Conservation (phyloP, 2,113 vertebrate species). For the Sinocyclocheilus rhinocerous region DNA sequence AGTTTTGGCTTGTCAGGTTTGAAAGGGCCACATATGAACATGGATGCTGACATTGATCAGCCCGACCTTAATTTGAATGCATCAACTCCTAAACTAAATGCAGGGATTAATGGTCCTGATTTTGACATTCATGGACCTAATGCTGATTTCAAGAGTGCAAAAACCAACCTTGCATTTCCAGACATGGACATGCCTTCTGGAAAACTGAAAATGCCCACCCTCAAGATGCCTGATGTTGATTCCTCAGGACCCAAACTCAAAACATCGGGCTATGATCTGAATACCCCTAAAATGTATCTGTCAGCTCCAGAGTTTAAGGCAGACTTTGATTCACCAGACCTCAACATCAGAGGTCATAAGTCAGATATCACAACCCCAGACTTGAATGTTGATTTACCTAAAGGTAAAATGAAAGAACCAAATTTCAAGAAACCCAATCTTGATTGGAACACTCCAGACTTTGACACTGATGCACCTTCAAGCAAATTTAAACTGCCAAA, state of each 20-base stretch:
- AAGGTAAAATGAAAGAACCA: slow-evolving; percentile 24
- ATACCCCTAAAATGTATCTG: slow-evolving; percentile 35
- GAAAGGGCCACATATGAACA: not conserved
- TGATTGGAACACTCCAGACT: not conserved
- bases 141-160: slow-evolving; percentile 36
- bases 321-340: slow-evolving; percentile 51
- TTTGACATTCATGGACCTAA: slow-evolving; percentile 38
- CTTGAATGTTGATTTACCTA: slow-evolving; percentile 21
- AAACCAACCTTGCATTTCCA: slow-evolving; percentile 56
- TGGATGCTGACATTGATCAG: slow-evolving; percentile 45
- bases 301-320: slow-evolving; percentile 63
- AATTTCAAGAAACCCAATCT: slow-evolving; percentile 13
- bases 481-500: slow-evolving; percentile 34
- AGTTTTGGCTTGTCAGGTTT: not conserved
- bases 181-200: slow-evolving; percentile 56
- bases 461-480: slow-evolving; percentile 35
- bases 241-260: slow-evolving; percentile 48
- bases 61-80: slow-evolving; percentile 42
- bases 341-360: not conserved
- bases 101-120: slow-evolving; percentile 50
- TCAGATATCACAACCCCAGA: slow-evolving; percentile 50
- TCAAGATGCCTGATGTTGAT: slow-evolving; percentile 57
- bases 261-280: slow-evolving; percentile 51
- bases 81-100: slow-evolving; percentile 47
- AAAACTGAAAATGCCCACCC: slow-evolving; percentile 39